Evolutionary conservation across 2,888 invertebrate genomes (phyloP), one percentile per base, ranked within the genome.

Genomic region (Furcula furcula): DNA sequence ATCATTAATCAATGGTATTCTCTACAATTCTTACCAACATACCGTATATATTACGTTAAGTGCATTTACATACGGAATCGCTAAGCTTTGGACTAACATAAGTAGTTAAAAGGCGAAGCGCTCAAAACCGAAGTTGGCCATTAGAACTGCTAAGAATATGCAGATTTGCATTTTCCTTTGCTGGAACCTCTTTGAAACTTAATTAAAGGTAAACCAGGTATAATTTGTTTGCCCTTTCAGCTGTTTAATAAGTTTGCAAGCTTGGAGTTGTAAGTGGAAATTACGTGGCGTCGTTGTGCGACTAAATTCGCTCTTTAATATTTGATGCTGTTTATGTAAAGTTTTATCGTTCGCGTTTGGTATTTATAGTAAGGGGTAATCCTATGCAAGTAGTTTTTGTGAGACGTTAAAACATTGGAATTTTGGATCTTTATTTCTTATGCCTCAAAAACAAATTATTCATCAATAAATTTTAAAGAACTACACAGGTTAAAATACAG

Each of bases 151-250:
- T 29, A 15, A 51, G 41, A 53, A 47, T 40, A 48, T 44, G 43
- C 39, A 37, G 46, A 49, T 50, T 60, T 42, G 47, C 51, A 52
- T 45, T 34, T 34, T 33, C 42, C 49, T 49, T 44, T 13, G 47
- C 51, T 44, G 43, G 42, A 40, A 22, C 36, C 46, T 51, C 50
- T 66, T 60, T 49, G 46, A 43, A 64, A 63, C 64, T 63, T 65
- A 65, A 72, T 74, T 72, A 69, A 50, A 45, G 30, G 55, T 56
- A 65, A 64, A n/a, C n/a, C 68, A 63, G 64, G 59, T 63, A 55
- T 66, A 70, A 71, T 72, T 75, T 63, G 65, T 61, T 65, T 58
- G 40, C 49, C 40, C 52, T 67, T 58, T 50, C 54, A 65, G 47
- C 48, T 51, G 36, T 55, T 58, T 62, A 63, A 61, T 63, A 61